A percentile compares a stretch with the other conserved stretches of the same genome.
These are phyloP conservation scores for Toxotes lorentzi DNA, from an alignment of 2,797 vertebrate genomes.

Conservation along the genomic window DNA sequence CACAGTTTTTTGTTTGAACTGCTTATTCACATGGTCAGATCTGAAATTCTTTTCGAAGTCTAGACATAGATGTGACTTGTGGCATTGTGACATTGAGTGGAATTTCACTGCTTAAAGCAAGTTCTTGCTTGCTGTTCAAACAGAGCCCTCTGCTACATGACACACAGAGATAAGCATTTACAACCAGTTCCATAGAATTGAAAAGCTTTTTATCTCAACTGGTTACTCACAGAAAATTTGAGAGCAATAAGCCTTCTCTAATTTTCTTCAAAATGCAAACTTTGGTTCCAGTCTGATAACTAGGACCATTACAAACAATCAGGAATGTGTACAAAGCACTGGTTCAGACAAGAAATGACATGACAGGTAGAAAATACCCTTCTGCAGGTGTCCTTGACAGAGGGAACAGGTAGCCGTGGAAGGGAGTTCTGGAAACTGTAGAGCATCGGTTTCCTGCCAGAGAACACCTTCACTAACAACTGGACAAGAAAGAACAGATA, in stretches of 20 bases:
- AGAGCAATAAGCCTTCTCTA: neutral
- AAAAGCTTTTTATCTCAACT: neutral
- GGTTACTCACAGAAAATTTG: neutral
- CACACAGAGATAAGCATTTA: neutral
- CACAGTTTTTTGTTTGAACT: neutral
- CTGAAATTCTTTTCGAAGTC: neutral
- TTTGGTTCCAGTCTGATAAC: neutral
- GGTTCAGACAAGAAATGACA: neutral
- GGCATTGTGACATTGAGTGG: neutral
- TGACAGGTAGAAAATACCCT: constrained; percentile 72
- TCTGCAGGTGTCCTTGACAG: constrained; percentile 90
- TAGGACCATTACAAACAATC: neutral
- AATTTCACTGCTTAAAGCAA: neutral
- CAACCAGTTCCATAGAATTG: neutral
- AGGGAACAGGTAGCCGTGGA: constrained; percentile 92
- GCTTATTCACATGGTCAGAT: neutral
- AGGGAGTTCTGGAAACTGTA: constrained; percentile 98
- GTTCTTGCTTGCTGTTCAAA: neutral
- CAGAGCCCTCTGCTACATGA: too few species aligned
- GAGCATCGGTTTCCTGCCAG: constrained; percentile 95
- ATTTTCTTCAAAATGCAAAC: neutral
- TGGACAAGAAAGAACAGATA: constrained; percentile 59
- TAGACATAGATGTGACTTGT: neutral
- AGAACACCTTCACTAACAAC: constrained; percentile 92
- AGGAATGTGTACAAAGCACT: neutral